Evolutionary conservation across 2,113 vertebrate species (phyloP).

Genomic region (Carassius gibelio): DNA sequence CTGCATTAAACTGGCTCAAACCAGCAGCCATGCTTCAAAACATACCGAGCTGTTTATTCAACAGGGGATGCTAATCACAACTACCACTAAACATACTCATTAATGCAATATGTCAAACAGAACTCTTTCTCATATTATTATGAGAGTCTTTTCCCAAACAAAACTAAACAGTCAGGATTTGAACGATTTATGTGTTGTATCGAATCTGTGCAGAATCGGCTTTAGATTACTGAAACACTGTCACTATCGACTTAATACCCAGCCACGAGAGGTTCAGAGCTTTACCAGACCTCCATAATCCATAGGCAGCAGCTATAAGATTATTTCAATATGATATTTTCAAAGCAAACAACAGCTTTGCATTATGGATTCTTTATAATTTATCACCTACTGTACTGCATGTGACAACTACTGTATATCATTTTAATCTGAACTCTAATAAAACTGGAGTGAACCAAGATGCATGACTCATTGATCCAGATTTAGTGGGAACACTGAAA

Average conservation of each 20-base stretch:
- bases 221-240: not conserved
- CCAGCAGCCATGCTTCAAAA: too few species aligned
- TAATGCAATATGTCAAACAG: not conserved
- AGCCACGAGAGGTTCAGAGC: not conserved
- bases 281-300: not conserved
- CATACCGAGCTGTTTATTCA: too few species aligned
- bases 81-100: not conserved
- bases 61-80: not conserved
- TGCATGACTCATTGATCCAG: not conserved
- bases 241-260: not conserved
- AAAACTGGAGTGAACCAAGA: not conserved
- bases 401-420: not conserved
- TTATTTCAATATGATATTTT: not conserved
- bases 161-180: not conserved
- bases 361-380: not conserved
- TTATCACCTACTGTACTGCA: not conserved
- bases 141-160: not conserved
- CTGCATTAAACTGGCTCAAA: too few species aligned
- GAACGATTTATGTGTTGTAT: not conserved
- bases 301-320: not conserved
- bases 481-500: not conserved
- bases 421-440: not conserved
- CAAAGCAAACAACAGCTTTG: slow-evolving; percentile 14
- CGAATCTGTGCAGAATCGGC: not conserved
- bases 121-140: not conserved